phyloP scores from a whole-genome alignment of 2,797 vertebrate species.

The Peromyscus aztecus region DNA sequence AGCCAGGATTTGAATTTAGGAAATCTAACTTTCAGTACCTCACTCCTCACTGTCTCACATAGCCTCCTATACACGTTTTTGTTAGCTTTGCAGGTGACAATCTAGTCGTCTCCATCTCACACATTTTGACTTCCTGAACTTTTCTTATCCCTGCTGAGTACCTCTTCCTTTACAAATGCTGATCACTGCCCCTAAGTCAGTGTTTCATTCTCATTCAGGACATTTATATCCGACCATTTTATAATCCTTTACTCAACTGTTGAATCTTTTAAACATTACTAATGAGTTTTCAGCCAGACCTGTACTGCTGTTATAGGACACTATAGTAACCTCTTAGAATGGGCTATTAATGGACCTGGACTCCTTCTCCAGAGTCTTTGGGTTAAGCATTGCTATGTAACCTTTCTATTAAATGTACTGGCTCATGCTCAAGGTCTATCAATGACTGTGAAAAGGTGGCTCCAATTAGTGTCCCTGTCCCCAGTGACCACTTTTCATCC shows the following conservation, averaged over 20 bases:
- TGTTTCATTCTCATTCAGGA: background rate
- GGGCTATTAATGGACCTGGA: background rate
- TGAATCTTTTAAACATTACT: background rate
- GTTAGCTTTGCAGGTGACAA: background rate
- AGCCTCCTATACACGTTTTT: background rate
- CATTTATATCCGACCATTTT: background rate
- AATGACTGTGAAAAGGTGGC: background rate
- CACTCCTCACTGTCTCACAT: rapidly evolving
- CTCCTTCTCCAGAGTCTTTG: background rate
- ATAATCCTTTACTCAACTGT: background rate
- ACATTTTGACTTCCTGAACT: background rate
- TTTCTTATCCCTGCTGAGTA: background rate
- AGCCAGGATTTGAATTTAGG: background rate
- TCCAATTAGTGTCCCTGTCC: background rate
- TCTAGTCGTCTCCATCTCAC: background rate
- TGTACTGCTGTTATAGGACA: background rate
- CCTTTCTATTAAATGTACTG: background rate
- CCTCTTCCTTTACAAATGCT: background rate
- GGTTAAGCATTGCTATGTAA: background rate
- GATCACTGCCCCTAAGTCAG: background rate
- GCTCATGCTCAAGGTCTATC: background rate
- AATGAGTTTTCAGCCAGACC: background rate
- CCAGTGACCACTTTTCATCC: background rate
- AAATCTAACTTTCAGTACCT: background rate
- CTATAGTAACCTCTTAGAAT: background rate